Evolutionary conservation across 2,113 vertebrate species (phyloP), one percentile per base, ranked within the genome.

Genomic region (Salminus brasiliensis): DNA sequence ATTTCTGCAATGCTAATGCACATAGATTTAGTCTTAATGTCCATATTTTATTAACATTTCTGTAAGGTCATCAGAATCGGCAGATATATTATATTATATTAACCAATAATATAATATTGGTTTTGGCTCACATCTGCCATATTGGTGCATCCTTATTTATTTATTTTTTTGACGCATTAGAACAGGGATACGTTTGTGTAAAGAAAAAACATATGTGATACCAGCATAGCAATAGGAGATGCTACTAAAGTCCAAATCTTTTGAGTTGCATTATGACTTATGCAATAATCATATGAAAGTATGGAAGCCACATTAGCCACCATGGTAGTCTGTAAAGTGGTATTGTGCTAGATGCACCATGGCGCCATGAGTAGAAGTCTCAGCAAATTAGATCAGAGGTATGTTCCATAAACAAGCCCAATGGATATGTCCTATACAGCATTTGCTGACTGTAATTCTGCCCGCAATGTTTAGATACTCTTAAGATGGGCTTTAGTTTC

Each of bases 381-480:
- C 25, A 36, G 76, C 23, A 34, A 67, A 78, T 74, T 67, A 3
- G 41, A 62, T 76, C 67, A 53, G 29, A 68, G 27, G 62, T 60
- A 23, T 49, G 41, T 78, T 59, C 52, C 18, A 49, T 62, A 83
- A 83, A 62, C 76, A 72, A 36, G 9, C 30, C 9, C 55, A 34
- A 43, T 65, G 72, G 65, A 70, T 65, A 34, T 75, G 76, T 62
- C 36, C 76, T 53, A 79, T 59, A 55, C 49, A 41, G 68, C 43
- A 79, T 52, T 63, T 72, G 55, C 68, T 72, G 67, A 62, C 55
- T 72, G 27, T 43, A 69, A 68, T 73, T 30, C 49, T 68, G 18
- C 15, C 81, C 57, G 39, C 62, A 73, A 55, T 67, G 52, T 62
- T 55, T 60, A n/a, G 30, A 60, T 15, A 25, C 63, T 74, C 25